Evolutionary conservation across 2,888 invertebrate genomes (phyloP), one percentile per base, ranked within the genome.

Genomic region (Drosophila ezoana): DNA sequence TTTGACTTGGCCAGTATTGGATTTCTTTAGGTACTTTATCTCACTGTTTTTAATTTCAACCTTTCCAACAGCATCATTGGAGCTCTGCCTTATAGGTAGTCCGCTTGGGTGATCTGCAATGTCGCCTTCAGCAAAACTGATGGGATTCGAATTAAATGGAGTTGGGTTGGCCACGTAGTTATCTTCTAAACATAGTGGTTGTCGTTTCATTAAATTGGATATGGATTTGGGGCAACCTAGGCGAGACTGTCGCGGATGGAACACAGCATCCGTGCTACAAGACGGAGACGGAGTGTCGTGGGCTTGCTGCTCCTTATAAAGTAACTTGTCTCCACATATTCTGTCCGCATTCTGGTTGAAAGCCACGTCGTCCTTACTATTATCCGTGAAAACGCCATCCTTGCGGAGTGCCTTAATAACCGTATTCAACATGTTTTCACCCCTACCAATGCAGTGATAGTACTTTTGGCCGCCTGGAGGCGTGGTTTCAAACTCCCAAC

Each of bases 381-480:
- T 47, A 14, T 86, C 80, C 23, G 69, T 44, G 20, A 67, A 79
- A 10, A 78, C 61, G 33, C 81, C 89, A 37, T 90, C 90, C 40
- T 90, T 90, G 5, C 90, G 76, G 0, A 91, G 66, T 0, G 91
- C 91, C 8, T 88, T 89, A 5, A 91, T 90, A 14, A 91, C 86
- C 33, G 87, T 82, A 56, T 90, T 90, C 9, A 90, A 65, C 81
- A 89, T 89, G 52, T 78, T 79, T 32, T 89, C 90, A 2, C 88
- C 90, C 0, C 80, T 61, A 1, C 80, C 79, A 35, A 87, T 81
- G 10, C 85, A 76, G 16, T 83, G 82, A 33, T 89, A 89, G 53
- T 79, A 89, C 33, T 79, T 84, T 37, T 78, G 67, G 16, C 64
- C 64, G 6, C 83, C 76, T 37, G 62, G 63, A 1, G 76, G 64